Base-by-base conservation (phyloP, 2,888 invertebrate genomes). In the Pyrgus malvae region DNA sequence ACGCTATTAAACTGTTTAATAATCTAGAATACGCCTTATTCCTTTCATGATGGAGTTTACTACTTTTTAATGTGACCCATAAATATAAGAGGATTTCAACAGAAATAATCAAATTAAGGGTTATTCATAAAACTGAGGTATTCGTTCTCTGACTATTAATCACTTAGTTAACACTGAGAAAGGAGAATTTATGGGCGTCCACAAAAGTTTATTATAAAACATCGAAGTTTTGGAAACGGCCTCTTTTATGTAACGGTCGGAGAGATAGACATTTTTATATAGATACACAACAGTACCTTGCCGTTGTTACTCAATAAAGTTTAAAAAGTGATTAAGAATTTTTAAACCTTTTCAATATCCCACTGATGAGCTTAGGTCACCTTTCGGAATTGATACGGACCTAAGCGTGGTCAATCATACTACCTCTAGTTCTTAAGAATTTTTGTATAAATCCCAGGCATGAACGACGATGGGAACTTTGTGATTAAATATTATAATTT, bases 51-150 rank as follows among this genome's bases (percentile, higher is more conserved):
- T 44, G 29, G 37, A 27, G 51, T 27, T 51, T 51, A 53, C 31
- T 19, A 25, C 53, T n/a, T 31, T 53, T 53, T 46, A 46, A 78
- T 74, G 67, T 63, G 57, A 48, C 46, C 58, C 63, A 70, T 78
- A 78, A 80, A 79, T 76, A 74, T 59, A 55, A 38, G 21, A 29
- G 38, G 38, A 46, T 68, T 65, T 69, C 64, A 72, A 69, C 69
- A 69, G 67, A 65, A 70, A 69, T 71, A 71, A 73, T 67, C 60
- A 74, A 74, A 76, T 70, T 76, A 55, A 64, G 66, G 65, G 65
- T 67, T 70, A 69, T 53, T 53, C 69, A 69, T 78, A 78, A 75
- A 77, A 72, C 64, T 63, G 55, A 66, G 57, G 45, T 45, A 46
- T 23, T 53, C 63, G 59, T 58, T 64, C 60, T 58, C 59, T 57